phyloP scores from a whole-genome alignment of 2,888 invertebrate genomes.

The Ligdia adustata region DNA sequence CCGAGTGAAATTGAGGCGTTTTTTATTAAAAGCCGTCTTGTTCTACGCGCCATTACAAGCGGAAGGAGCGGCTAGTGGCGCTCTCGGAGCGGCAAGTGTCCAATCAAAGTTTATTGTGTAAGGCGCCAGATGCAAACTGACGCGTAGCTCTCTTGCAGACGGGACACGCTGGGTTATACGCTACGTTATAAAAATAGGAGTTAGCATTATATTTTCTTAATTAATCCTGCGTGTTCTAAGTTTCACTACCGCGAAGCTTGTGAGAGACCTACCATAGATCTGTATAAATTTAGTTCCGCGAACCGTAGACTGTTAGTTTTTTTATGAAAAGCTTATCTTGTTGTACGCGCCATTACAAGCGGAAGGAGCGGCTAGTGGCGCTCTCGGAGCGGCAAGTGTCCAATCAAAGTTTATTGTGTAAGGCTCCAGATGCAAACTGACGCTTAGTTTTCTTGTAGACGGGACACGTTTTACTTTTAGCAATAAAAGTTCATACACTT shows the following conservation, averaged over 20 bases:
- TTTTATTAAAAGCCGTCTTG: slow-evolving; percentile 21
- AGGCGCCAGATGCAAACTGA: slow-evolving; percentile 41
- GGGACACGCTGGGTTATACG: neutral
- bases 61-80: slow-evolving; percentile 20
- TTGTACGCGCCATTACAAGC: slow-evolving; percentile 16
- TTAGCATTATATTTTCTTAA: too few species aligned
- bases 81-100: slow-evolving; percentile 40
- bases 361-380: slow-evolving; percentile 20
- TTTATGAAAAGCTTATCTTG: neutral
- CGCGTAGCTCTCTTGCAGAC: slow-evolving; percentile 24
- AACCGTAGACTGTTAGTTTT: neutral
- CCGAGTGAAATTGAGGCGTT: slow-evolving; percentile 9
- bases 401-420: slow-evolving; percentile 61
- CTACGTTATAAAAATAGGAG: neutral
- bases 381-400: slow-evolving; percentile 40
- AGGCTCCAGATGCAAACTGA: slow-evolving; percentile 41
- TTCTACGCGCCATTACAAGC: slow-evolving; percentile 16
- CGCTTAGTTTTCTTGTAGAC: slow-evolving; percentile 23
- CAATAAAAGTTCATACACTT: too few species aligned
- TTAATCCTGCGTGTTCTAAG: too few species aligned
- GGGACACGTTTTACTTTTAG: slow-evolving; percentile 1
- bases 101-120: slow-evolving; percentile 61
- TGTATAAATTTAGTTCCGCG: neutral
- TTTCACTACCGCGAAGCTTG: too few species aligned
- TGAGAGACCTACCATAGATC: too few species aligned